Evolutionary conservation across 2,797 vertebrate species (phyloP).

Genomic region (Sebastiscus tertius): DNA sequence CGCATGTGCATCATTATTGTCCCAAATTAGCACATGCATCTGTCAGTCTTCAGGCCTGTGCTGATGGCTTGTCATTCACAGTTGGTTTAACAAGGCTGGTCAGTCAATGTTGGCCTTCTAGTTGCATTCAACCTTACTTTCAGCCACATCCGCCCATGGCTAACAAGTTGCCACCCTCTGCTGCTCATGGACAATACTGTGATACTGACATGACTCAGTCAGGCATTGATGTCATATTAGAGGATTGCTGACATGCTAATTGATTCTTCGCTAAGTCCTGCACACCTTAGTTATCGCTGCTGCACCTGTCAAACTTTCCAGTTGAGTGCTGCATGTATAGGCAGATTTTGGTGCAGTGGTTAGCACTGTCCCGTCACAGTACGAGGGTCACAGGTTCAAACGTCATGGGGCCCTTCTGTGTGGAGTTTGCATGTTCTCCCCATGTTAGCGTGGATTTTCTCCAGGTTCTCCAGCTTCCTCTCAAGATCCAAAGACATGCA

Average conservation of each 20-base stretch:
- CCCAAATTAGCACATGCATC: conserved; percentile 63
- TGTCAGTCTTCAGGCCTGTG: conserved; percentile 64
- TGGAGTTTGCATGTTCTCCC: too few relatives aligned
- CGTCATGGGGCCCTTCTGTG: fast-evolving
- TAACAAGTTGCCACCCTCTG: conserved; percentile 47
- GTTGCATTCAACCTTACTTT: conserved; percentile 43
- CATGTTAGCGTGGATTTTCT: not conserved
- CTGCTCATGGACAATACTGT: conserved; percentile 12
- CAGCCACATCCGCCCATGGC: conserved; percentile 19
- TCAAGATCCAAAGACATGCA: not conserved
- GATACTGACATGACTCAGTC: conserved; percentile 10
- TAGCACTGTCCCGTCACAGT: fast-evolving
- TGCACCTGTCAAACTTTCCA: not conserved
- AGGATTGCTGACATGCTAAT: conserved; percentile 6
- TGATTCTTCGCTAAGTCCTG: not conserved
- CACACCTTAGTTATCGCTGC: not conserved
- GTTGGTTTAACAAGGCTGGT: conserved; percentile 63
- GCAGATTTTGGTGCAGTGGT: not conserved
- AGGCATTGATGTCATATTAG: not conserved
- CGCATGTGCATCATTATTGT: conserved; percentile 51
- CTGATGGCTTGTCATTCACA: conserved; percentile 66
- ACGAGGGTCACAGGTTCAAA: not conserved
- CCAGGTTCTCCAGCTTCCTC: not conserved
- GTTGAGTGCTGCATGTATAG: not conserved
- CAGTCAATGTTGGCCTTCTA: conserved; percentile 45